Evolutionary conservation across 37 sponge, comb jelly and placozoan species (phyloP), one percentile per base, ranked within the genome.

Genomic region (Oopsacas minuta): DNA sequence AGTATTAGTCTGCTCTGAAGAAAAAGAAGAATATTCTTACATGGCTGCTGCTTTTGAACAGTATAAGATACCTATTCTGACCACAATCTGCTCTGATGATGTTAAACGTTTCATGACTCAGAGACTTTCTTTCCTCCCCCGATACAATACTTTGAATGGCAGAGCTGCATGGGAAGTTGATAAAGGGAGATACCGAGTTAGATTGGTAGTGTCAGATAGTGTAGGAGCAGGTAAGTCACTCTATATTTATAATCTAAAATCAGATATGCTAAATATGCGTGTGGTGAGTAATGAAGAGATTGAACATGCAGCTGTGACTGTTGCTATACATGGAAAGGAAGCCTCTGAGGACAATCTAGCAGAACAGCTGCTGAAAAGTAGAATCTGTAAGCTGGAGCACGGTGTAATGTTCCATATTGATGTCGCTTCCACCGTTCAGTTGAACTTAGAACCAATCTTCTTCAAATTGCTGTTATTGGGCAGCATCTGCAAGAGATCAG

Each of bases 181-280:
- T 12, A 61, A 12, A 61, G 75, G 28, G 20, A 61, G 75, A n/a
- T 20, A 10, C 17, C 22, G 75, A 61, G 75, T 61, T 10, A 61
- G 75, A n/a, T 34, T 61, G 22, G 75, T 61, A 10, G 75, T 61
- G 22, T 61, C 75, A 25, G 75, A 61, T 10, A 61, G 75, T 34
- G 75, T 61, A n/a, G 75, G 75, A 61, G 7, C 75, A 61, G 75
- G 75, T 61, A 61, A 61, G 75, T 61, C 75, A 32, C 75, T 61
- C 28, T 12, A 61, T n/a, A n/a, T 61, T 10, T 32, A n/a, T 61
- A 61, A 61, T 61, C 22, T 61, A 5, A n/a, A 25, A n/a, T 61
- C 75, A 25, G 75, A 61, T 34, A 3, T 61, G 75, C 22, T 61
- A 34, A 61, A 34, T 61, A 25, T 32, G 75, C 32, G 75, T n/a